A percentile compares a stretch with the other conserved stretches of the same genome.
phyloP scores from a whole-genome alignment of 2,113 vertebrate species.

The Seriola dumerili region DNA sequence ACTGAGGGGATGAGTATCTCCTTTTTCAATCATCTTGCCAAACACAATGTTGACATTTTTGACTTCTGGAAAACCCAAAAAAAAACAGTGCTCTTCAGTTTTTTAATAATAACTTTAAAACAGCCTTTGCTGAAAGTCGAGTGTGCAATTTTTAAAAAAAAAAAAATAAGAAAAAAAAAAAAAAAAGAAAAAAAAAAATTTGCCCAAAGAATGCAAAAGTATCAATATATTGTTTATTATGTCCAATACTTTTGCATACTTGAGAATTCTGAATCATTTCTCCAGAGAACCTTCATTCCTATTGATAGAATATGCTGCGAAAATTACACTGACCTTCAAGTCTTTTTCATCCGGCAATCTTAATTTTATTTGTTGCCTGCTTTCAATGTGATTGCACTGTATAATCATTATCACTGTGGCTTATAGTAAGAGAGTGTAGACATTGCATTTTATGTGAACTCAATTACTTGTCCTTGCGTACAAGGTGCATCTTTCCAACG shows the following conservation, averaged over 20 bases:
- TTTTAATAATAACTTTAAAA: no score
- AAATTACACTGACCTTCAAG: slow-evolving; percentile 17
- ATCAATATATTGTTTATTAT: not conserved
- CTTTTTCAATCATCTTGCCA: not conserved
- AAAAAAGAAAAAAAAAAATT: no score
- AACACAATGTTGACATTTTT: not conserved
- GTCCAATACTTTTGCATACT: not conserved
- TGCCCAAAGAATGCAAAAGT: no score
- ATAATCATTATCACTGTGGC: not conserved
- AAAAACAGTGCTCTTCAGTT: no score
- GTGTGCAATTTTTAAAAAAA: no score
- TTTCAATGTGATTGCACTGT: not conserved
- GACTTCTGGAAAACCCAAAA: no score
- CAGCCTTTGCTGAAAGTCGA: no score
- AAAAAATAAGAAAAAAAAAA: no score
- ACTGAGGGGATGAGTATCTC: not conserved
- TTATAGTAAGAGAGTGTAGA: not conserved
- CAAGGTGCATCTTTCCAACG: not conserved
- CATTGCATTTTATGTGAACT: not conserved
- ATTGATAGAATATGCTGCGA: not conserved
- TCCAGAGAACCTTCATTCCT: not conserved
- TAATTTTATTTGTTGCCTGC: not conserved
- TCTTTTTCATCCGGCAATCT: not conserved
- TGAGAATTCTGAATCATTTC: not conserved
- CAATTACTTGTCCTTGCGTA: not conserved